Evolutionary conservation across 2,888 invertebrate species (phyloP).

Genomic region (Zaprionus bogoriensis): DNA sequence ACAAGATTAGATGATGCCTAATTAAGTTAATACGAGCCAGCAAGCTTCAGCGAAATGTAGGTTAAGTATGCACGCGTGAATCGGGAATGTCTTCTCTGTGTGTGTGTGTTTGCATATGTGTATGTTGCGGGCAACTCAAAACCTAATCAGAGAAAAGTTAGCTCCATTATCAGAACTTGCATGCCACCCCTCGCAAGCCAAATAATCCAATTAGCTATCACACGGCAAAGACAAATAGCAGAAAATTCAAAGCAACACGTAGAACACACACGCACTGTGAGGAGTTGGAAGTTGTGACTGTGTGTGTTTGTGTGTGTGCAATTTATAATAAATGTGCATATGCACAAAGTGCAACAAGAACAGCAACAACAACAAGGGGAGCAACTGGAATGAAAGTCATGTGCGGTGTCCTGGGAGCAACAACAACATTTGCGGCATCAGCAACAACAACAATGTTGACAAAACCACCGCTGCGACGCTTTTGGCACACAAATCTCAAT

Average conservation of each 20-base stretch:
- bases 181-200: background rate
- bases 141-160: conserved; percentile 32
- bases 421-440: conserved; percentile 28
- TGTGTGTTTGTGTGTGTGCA: conserved; percentile 11
- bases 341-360: conserved; percentile 21
- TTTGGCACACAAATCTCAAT: conserved; percentile 72
- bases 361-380: conserved; percentile 6
- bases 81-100: background rate
- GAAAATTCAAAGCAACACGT: conserved; percentile 45
- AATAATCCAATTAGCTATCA: conserved; percentile 53
- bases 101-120: background rate
- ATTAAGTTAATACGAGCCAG: conserved; percentile 53
- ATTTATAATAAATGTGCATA: conserved; percentile 36
- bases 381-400: conserved; percentile 15
- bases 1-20: conserved; percentile 52
- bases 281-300: conserved; percentile 13
- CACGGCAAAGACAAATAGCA: conserved; percentile 28
- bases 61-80: conserved; percentile 21
- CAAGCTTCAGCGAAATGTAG: conserved; percentile 28
- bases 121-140: conserved; percentile 18
- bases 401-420: conserved; percentile 27
- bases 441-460: conserved; percentile 21
- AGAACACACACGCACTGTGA: conserved; percentile 17
- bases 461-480: conserved; percentile 40
- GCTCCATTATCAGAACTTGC: conserved; percentile 9